Base-by-base conservation (phyloP, 2,888 invertebrate species). In the Tachina grossa region DNA sequence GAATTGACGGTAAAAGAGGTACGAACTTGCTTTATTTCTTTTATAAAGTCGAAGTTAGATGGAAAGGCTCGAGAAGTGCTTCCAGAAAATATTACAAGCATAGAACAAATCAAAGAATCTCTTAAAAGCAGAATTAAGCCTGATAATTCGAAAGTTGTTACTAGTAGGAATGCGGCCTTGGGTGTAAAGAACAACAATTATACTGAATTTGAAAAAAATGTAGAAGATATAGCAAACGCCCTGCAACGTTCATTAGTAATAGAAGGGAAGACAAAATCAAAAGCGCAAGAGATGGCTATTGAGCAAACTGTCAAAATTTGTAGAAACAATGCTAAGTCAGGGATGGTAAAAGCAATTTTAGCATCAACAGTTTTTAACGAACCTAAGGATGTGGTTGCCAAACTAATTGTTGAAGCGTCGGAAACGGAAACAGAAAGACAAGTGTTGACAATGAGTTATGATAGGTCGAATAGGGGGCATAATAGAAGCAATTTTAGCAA, bases 301-400 rank as follows among this genome's bases (percentile, higher is more conserved):
- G n/a, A n/a, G n/a, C n/a, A 61, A 61, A 61, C 61, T 10, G 61
- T 43, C 13, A 41, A 43, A 9, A 43, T 43, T 43, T 61, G 41
- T 43, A 61, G 43, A n/a, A 43, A n/a, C 16, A 61, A 61, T 43
- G 39, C 61, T 1, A 59, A 61, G 41, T 43, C 61, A 8, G 61
- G 16, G 6, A 9, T 43, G 16, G 61, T 43, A 16, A 61, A 61
- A 10, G 61, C 41, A 43, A 61, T 61, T 61, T n/a, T n/a, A n/a
- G n/a, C n/a, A n/a, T n/a, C n/a, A n/a, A n/a, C n/a, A n/a, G n/a
- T n/a, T n/a, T n/a, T n/a, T n/a, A n/a, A n/a, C n/a, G n/a, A n/a
- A n/a, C n/a, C n/a, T n/a, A n/a, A n/a, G n/a, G n/a, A n/a, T n/a
- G n/a, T n/a, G n/a, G n/a, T n/a, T n/a, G n/a, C 45, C 9, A 47